Percentiles rank a stretch among this genome's conserved stretches.
Conservation (phyloP, 2,113 vertebrate genomes). For the Thamnophis sirtalis region DNA sequence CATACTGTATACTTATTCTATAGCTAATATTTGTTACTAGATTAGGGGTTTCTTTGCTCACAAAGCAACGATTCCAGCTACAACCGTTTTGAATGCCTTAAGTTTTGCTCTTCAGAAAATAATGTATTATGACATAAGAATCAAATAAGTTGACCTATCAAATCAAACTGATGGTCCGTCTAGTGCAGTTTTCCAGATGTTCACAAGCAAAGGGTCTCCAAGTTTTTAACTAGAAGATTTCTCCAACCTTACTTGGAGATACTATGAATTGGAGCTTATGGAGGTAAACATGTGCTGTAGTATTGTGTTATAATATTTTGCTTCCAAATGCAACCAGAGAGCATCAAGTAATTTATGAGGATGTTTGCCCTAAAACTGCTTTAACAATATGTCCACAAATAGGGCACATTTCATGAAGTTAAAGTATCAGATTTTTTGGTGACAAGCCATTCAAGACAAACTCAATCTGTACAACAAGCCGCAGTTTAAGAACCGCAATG, state of each 20-base stretch:
- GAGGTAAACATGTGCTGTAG: neutral
- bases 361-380: slow-evolving; percentile 10
- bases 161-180: neutral
- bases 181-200: neutral
- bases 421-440: slow-evolving; percentile 44
- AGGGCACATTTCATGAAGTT: slow-evolving; percentile 20
- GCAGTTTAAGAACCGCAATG: slow-evolving; percentile 26
- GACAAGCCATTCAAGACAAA: slow-evolving; percentile 26
- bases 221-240: neutral
- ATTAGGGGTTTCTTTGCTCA: neutral
- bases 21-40: neutral
- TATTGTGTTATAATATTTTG: neutral
- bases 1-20: neutral
- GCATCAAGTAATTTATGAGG: slow-evolving; percentile 57
- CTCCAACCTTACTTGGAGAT: neutral
- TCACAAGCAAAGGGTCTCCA: neutral
- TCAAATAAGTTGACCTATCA: neutral
- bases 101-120: slow-evolving; percentile 20
- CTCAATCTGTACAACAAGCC: slow-evolving; percentile 33
- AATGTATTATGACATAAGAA: slow-evolving; percentile 30
- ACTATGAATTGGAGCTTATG: neutral
- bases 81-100: neutral
- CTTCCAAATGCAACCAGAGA: slow-evolving; percentile 37
- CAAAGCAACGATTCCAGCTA: neutral
- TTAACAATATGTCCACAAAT: neutral